phyloP scores from a whole-genome alignment of 2,113 vertebrate genomes.

The Boulengeromyrus knoepffleri region DNA sequence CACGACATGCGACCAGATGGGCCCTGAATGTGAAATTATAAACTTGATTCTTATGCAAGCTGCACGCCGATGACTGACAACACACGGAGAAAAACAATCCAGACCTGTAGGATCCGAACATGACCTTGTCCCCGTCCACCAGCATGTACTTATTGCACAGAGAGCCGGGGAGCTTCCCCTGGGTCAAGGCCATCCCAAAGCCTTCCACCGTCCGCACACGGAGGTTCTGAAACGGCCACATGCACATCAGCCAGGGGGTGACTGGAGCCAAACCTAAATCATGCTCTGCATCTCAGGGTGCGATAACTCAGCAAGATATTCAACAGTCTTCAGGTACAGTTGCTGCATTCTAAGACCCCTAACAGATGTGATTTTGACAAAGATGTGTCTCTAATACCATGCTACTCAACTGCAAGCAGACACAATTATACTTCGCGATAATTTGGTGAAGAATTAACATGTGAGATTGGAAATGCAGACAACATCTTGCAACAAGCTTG shows the following conservation, averaged over 20 bases:
- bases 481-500: background rate
- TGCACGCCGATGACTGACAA: background rate
- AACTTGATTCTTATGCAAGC: background rate
- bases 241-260: slow-evolving; percentile 12
- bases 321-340: background rate
- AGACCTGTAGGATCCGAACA: slow-evolving; percentile 84
- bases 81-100: background rate
- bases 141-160: slow-evolving; percentile 81
- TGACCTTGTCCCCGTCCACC: slow-evolving; percentile 88
- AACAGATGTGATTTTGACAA: background rate
- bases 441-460: background rate
- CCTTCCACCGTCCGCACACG: slow-evolving; percentile 75
- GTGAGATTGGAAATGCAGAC: background rate
- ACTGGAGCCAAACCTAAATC: background rate
- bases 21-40: background rate
- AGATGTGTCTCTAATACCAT: background rate
- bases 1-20: background rate
- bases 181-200: slow-evolving; percentile 68
- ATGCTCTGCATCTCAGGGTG: background rate
- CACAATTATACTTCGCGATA: background rate
- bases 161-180: slow-evolving; percentile 73
- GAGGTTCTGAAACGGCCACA: slow-evolving; percentile 67
- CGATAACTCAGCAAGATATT: background rate
- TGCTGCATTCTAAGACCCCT: background rate
- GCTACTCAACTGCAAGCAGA: background rate